Evolutionary conservation across 2,888 invertebrate genomes (phyloP), one percentile per base, ranked within the genome.

Genomic region (Taphrorychus bicolor): DNA sequence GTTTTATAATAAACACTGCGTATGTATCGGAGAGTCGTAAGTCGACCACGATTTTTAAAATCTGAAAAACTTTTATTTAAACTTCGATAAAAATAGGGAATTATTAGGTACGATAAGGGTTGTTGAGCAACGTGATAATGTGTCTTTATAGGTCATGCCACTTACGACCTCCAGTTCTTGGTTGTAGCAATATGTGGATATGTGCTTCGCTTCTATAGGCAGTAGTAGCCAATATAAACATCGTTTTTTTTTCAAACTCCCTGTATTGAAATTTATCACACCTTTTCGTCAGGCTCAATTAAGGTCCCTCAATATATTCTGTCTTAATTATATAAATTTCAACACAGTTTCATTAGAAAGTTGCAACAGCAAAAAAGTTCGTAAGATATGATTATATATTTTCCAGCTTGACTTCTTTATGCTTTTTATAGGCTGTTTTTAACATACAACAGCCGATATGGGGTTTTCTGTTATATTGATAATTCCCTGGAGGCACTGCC

Each of bases 401-500:
- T 32, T 32, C 2, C 11, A 23, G 5, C 1, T 32, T 32, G 3
- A 1, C 3, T 32, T 32, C 3, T 3, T 32, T 32, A 32, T 1
- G 7, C 11, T 32, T 32, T 32, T 32, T 32, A 32, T 32, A 32
- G 7, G n/a, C n/a, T n/a, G n/a, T n/a, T n/a, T 32, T 87, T 90
- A 91, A 84, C 91, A 91, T 78, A 87, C 90, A 74, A 90, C 88
- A 52, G 90, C 90, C 76, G 90, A 89, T 82, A 91, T 91, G 60
- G 91, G 91, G 81, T 91, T 91, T 84, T 91, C 91, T 66, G 91
- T 91, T 83, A 91, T 91, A 83, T 89, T 89, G 80, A 91, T 91
- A 77, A 89, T 87, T 71, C 89, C 87, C 42, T 65, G 65, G 9
- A 65, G 59, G 75, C 88, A 85, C 84, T 79, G 85, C 77, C 76